Conservation (phyloP, 2,113 vertebrate species). For the Aviceda subcristata region DNA sequence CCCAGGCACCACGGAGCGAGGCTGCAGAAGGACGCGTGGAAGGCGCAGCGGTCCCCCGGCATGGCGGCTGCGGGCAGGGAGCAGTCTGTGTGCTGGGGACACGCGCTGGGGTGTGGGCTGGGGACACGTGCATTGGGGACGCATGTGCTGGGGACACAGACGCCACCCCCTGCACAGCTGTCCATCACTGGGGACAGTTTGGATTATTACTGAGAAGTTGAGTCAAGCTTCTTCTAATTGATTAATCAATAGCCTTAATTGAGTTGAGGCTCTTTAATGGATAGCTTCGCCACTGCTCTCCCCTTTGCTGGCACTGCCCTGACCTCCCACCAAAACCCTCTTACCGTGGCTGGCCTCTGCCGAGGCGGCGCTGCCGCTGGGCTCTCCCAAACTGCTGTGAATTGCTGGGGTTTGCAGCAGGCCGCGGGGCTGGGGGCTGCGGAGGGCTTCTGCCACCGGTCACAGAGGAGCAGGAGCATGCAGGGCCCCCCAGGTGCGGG, state of each 20-base stretch:
- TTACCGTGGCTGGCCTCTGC: neutral
- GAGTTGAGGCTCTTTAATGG: conserved; percentile 41
- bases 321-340: neutral
- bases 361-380: fast-evolving
- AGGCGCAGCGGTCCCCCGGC: fast-evolving
- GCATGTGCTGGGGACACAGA: fast-evolving
- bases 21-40: fast-evolving
- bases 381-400: neutral
- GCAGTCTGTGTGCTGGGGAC: neutral
- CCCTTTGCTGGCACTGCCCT: neutral
- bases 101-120: neutral
- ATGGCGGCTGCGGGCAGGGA: fast-evolving
- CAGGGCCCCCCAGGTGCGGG: fast-evolving
- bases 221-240: conserved; percentile 48
- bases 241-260: conserved; percentile 73
- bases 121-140: neutral
- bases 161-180: neutral
- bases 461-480: fast-evolving
- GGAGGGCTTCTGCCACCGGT: neutral
- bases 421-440: neutral
- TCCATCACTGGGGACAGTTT: neutral
- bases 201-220: conserved; percentile 18
- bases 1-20: fast-evolving
- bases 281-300: neutral
- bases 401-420: neutral